Base-by-base conservation (phyloP, 92 coral and sea anemone species). In the Umimayanthus kanabou region DNA sequence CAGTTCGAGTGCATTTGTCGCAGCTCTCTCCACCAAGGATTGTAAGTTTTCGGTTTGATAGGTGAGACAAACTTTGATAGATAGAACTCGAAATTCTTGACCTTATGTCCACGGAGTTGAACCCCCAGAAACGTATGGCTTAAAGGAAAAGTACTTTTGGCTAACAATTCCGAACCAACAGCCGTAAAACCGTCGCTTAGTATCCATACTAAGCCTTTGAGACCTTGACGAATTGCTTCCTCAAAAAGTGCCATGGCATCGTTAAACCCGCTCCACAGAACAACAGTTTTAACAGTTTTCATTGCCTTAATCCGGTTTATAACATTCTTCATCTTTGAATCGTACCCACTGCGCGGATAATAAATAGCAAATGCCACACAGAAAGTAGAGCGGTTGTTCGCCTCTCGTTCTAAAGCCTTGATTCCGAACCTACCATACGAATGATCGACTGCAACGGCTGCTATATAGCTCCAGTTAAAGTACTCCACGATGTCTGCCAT, bases 181-280 rank as follows among this genome's bases (percentile, higher is more conserved):
- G 93, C 81, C 23, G 93, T 87, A 25, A 91, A 85, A n/a, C 90
- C 95, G 50, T 93, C 93, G 73, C 95, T 91, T 26, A 91, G 70
- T 6, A 93, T 77, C 95, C 95, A 91, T 37, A 86, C 86, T 42
- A 69, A 81, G 66, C 87, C 92, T 23, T 80, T 65, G 9, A 93
- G 90, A 22, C 85, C 80, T 73, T 81, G 88, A 1, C 87, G 50
- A 42, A 85, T 88, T 28, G 92, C 91, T 65, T 82, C 91, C 65
- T 85, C 66, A 26, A 93, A 70, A 30, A 93, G 85, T 15, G 28
- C 89, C 74, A 86, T 23, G 0, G 92, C 85, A 25, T 93, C 91
- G 9, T 85, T 89, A 42, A 90, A 85, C 33, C 89, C 89, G 43
- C 89, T 80, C 95, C 95, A 93, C 6, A 91, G 88, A 2, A 91